Conservation (phyloP, 2,113 vertebrate genomes). For the Craseonycteris thonglongyai region DNA sequence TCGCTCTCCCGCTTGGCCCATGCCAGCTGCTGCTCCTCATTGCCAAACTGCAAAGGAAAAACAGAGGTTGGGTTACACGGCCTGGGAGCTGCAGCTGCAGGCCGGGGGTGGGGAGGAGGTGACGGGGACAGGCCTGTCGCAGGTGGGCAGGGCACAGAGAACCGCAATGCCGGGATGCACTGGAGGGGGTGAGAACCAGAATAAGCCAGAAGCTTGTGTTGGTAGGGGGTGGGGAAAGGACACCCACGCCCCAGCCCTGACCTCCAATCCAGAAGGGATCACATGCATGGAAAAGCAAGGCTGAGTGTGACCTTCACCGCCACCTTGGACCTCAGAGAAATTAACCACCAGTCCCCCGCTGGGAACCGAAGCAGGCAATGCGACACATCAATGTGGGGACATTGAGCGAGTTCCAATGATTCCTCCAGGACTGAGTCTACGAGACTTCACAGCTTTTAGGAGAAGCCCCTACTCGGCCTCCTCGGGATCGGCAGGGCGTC, state of each 20-base stretch:
- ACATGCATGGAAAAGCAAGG: not conserved
- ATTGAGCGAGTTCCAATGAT: not conserved
- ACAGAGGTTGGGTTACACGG: constrained; percentile 43
- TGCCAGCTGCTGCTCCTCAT: constrained; percentile 97
- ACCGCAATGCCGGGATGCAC: not conserved
- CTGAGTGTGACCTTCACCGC: not conserved
- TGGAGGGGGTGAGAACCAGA: not conserved
- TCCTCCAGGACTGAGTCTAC: not conserved
- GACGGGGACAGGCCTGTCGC: not conserved
- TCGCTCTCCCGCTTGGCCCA: constrained; percentile 98
- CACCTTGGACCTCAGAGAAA: not conserved
- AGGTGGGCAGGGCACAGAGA: not conserved
- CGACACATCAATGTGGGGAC: not conserved
- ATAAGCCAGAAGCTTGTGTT: not conserved
- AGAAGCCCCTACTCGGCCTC: not conserved
- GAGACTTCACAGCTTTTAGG: not conserved
- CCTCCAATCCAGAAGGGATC: not conserved
- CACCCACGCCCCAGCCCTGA: not conserved
- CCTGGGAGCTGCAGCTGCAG: not conserved
- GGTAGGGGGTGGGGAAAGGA: not conserved
- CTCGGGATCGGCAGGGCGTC: fast-evolving
- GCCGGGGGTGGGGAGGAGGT: fast-evolving
- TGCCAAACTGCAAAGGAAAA: constrained; percentile 88
- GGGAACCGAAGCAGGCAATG: not conserved
- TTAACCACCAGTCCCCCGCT: not conserved